phyloP scores from a whole-genome alignment of 2,797 vertebrate genomes.

The Typhlichthys eigenmanni region DNA sequence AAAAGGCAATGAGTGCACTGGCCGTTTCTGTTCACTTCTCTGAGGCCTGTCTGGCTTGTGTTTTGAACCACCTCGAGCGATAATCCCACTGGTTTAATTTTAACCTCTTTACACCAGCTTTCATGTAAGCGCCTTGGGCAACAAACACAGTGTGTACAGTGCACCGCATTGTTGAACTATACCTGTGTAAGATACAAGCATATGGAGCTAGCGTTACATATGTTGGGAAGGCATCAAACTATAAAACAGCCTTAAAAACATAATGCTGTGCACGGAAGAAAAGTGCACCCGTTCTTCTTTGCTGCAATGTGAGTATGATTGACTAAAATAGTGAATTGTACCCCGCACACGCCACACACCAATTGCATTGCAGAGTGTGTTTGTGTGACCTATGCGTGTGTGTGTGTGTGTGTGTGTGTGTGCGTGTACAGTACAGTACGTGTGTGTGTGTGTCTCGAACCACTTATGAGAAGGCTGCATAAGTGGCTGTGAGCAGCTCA shows the following conservation, averaged over 20 bases:
- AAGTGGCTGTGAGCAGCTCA: conserved; percentile 70
- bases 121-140: conserved; percentile 51
- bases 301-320: no score
- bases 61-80: conserved; percentile 44
- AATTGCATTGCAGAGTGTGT: neutral
- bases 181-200: conserved; percentile 25
- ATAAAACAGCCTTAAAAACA: no score
- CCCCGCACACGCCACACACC: no score
- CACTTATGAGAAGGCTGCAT: conserved; percentile 65
- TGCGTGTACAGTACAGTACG: neutral
- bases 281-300: neutral
- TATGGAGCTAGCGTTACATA: conserved; percentile 12
- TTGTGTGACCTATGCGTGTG: neutral
- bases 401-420: neutral
- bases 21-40: conserved; percentile 13
- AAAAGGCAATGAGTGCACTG: conserved; percentile 15
- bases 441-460: conserved; percentile 46
- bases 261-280: neutral
- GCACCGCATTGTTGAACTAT: conserved; percentile 32
- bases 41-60: conserved; percentile 33
- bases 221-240: conserved; percentile 18
- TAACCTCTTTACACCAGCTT: conserved; percentile 52
- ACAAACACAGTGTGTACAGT: conserved; percentile 46
- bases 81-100: conserved; percentile 62
- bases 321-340: no score